Evolutionary conservation across 1,140 invertebrate genomes (phyloP), one percentile per base, ranked within the genome.

Genomic region (Drosophila ananassae): DNA sequence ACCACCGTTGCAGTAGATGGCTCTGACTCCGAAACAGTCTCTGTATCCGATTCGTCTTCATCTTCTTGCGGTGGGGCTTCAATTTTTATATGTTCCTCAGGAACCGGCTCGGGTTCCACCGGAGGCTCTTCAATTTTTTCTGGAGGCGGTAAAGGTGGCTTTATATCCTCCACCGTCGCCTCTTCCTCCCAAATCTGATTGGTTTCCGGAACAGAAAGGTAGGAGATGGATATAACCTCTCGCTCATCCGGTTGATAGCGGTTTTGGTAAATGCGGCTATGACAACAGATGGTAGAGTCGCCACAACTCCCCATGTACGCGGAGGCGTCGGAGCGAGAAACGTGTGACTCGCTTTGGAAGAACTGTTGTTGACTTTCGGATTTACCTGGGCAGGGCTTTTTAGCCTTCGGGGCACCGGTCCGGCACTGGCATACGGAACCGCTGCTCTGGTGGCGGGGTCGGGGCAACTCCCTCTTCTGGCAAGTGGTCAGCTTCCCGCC

Each of bases 341-440:
- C 8, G 1, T 17, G 39, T 2, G 24, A 48, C 1, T 39, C 63
- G 34, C 39, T 32, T 2, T 0, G 7, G 1, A 0, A 56, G 3
- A 21, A 7, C 6, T 10, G 25, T 9, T 47, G 32, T 41, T 41
- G 17, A 32, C 32, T 39, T 5, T 10, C 21, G 44, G 25, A 71
- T 69, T 71, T 71, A 71, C 67, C 67, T 71, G 44, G 1, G 25
- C 9, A 25, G 25, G 39, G 22, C 12, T 28, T 52, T 8, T 54
- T 21, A 1, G 30, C 0, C 32, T 6, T 21, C 25, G 46, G 12
- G 1, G 12, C 21, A 9, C 3, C 25, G 7, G 0, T n/a, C 8
- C 44, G 46, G 32, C 52, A 24, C 17, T 34, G 34, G 48, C 62
- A 63, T 10, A 28, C 41, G 21, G 48, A 32, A 8, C 6, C 32